phyloP scores from a whole-genome alignment of 2,797 vertebrate species.

The Euphonia xanthogaster region DNA sequence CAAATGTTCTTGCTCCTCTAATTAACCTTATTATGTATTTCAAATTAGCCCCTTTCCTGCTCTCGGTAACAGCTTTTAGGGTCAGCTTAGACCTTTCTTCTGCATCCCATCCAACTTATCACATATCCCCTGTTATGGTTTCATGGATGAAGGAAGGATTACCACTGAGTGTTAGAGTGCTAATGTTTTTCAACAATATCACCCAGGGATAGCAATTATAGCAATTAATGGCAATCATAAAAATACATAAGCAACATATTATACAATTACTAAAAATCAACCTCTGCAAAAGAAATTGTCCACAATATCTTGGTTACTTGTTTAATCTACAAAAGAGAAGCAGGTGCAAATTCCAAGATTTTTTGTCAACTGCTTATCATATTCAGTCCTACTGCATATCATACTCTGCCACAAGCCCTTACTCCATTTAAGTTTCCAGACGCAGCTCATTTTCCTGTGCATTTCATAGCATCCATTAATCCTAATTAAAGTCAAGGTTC shows the following conservation, averaged over 20 bases:
- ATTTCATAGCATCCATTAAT: not conserved
- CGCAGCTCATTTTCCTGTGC: not conserved
- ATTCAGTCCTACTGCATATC: not conserved
- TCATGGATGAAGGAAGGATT: not conserved
- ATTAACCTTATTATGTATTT: not conserved
- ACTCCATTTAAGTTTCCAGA: not conserved
- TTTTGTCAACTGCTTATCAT: not conserved
- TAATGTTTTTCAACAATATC: constrained; percentile 14
- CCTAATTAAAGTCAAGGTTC: not conserved
- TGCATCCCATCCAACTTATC: not conserved
- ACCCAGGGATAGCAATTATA: not conserved
- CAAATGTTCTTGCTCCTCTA: not conserved
- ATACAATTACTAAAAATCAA: not conserved
- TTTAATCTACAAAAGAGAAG: not conserved
- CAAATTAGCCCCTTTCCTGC: not conserved
- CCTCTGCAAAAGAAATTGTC: not conserved
- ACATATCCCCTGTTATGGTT: not conserved
- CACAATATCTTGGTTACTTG: not conserved
- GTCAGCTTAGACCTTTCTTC: not conserved
- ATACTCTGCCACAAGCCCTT: not conserved
- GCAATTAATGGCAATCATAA: constrained; percentile 15
- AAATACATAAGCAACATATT: not conserved
- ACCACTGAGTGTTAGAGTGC: not conserved
- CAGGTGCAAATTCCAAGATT: not conserved
- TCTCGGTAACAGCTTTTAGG: not conserved